These are phyloP conservation scores for Drosophila macrothrix DNA, from an alignment of 2,888 invertebrate species.

Conservation along the genomic window DNA sequence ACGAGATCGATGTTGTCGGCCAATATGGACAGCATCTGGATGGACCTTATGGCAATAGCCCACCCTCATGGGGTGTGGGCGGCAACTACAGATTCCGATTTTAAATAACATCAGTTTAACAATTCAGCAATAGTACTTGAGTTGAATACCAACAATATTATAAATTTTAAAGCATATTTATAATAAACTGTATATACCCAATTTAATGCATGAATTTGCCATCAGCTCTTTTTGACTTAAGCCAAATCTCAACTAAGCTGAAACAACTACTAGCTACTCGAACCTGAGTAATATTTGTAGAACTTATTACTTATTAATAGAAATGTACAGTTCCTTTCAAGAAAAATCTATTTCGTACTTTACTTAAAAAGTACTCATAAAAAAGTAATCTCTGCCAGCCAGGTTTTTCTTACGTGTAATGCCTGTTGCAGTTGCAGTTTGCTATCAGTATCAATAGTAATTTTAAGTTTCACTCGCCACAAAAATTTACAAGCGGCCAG, in stretches of 20 bases:
- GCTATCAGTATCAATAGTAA: constrained; percentile 81
- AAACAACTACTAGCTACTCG: not conserved
- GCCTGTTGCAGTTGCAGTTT: constrained; percentile 57
- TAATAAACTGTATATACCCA: constrained; percentile 10
- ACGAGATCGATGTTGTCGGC: constrained; percentile 69
- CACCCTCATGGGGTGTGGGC: constrained; percentile 58
- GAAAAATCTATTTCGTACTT: not conserved
- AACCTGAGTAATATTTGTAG: not conserved
- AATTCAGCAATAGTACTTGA: not conserved
- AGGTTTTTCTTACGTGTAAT: constrained; percentile 6
- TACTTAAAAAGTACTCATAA: not conserved
- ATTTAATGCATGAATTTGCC: not conserved
- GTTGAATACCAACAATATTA: not conserved
- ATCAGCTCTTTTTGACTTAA: not conserved
- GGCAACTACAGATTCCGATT: constrained; percentile 54
- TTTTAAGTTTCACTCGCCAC: constrained; percentile 71
- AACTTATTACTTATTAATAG: not conserved
- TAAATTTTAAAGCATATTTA: not conserved
- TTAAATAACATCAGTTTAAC: not conserved
- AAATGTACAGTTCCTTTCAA: not conserved
- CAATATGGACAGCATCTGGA: constrained; percentile 77
- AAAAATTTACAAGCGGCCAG: constrained; percentile 60
- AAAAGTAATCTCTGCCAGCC: not conserved
- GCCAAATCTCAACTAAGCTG: no score
- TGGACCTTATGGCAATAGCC: constrained; percentile 79